These are phyloP conservation scores for Caenorhabditis sp. DNA, from an alignment of 2,888 invertebrate species.

Conservation along the genomic window DNA sequence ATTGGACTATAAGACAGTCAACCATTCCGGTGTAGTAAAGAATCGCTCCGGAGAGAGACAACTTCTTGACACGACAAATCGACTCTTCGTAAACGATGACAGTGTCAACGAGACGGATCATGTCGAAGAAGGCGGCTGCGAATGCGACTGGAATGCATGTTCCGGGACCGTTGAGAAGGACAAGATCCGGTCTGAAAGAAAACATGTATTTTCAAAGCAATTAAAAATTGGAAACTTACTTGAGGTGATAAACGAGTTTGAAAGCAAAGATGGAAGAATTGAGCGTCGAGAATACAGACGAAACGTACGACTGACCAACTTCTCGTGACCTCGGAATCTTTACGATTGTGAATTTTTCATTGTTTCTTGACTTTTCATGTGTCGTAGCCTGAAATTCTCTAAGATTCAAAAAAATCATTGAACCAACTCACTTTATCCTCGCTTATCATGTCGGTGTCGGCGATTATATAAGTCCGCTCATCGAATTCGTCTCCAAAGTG, in stretches of 20 bases:
- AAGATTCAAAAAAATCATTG: too few relatives aligned
- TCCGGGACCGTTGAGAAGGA: conserved; percentile 97
- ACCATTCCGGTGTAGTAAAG: conserved; percentile 89
- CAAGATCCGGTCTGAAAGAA: conserved; percentile 87
- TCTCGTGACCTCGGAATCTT: conserved; percentile 88
- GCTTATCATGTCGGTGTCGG: conserved; percentile 83
- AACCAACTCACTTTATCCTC: conserved; percentile 71
- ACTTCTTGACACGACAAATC: conserved; percentile 92
- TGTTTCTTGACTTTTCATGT: conserved; percentile 33
- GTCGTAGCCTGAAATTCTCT: conserved; percentile 24
- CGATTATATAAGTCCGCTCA: conserved; percentile 75
- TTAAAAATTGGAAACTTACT: conserved; percentile 86
- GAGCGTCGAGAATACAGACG: conserved; percentile 90
- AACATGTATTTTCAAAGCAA: too few relatives aligned
- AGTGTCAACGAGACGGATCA: conserved; percentile 84
- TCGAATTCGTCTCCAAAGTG: conserved; percentile 84
- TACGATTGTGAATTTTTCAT: conserved; percentile 60
- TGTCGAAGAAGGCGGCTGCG: conserved; percentile 87
- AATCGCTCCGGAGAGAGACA: conserved; percentile 91
- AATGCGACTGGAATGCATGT: conserved; percentile 95
- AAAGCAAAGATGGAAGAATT: conserved; percentile 87
- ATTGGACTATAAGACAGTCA: conserved; percentile 94
- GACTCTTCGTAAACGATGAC: conserved; percentile 94
- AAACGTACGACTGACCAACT: conserved; percentile 91
- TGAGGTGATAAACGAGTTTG: conserved; percentile 87